Evolutionary conservation across 2,113 vertebrate genomes (phyloP).

Genomic region (Indicator indicator): DNA sequence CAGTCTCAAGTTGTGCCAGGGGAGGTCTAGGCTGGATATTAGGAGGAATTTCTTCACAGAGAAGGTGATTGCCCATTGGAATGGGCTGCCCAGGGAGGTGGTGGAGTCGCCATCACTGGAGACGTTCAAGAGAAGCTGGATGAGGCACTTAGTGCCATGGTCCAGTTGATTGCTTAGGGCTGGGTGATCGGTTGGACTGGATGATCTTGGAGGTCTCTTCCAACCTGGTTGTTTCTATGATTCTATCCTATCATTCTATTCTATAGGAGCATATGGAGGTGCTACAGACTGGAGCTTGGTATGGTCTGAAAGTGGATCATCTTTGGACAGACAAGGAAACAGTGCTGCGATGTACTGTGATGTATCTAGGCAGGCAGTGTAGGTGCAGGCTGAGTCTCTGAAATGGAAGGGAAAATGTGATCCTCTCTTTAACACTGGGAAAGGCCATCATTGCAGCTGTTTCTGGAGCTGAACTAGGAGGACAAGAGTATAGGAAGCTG

Average conservation of each 20-base stretch:
- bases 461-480: background rate
- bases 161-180: too few species aligned
- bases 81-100: too few species aligned
- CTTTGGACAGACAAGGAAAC: background rate
- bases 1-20: too few species aligned
- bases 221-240: too few species aligned
- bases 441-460: accelerated
- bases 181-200: too few species aligned
- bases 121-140: too few species aligned
- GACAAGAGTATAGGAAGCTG: accelerated
- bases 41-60: too few species aligned
- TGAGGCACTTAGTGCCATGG: too few species aligned
- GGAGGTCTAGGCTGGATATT: too few species aligned
- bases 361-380: background rate
- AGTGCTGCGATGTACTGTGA: background rate
- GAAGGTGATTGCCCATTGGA: too few species aligned
- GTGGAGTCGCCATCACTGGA: too few species aligned
- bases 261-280: background rate
- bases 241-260: background rate
- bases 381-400: background rate
- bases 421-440: background rate
- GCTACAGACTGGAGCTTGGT: background rate
- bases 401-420: background rate
- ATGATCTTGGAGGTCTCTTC: too few species aligned
- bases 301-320: background rate